A percentile compares a stretch with the other conserved stretches of the same genome.
Conservation (phyloP, 2,888 invertebrate genomes). For the Polylopha cassiicola region DNA sequence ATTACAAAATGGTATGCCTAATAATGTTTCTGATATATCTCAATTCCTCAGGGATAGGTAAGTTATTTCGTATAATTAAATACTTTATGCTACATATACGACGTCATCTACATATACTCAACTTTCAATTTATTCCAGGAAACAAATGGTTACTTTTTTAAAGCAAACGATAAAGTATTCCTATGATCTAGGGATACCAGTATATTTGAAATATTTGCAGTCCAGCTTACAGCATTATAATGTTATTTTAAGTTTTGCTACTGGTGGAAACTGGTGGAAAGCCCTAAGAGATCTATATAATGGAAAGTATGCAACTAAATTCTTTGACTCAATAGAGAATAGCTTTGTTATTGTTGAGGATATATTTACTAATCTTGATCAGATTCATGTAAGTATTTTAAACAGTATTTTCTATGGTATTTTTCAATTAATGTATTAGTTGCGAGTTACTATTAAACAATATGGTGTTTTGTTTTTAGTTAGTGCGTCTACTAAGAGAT, state of each 20-base stretch:
- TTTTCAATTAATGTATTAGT: not conserved
- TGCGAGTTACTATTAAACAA: not conserved
- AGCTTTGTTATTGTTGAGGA: constrained; percentile 56
- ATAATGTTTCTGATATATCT: constrained; percentile 38
- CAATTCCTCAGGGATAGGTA: constrained; percentile 51
- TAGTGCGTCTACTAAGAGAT: constrained; percentile 63
- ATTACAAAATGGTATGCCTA: constrained; percentile 30
- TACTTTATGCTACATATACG: not conserved
- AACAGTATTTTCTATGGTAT: too few species aligned
- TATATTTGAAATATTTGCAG: constrained; percentile 62
- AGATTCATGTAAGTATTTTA: constrained; percentile 59
- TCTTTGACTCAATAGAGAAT: constrained; percentile 52
- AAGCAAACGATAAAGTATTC: constrained; percentile 50
- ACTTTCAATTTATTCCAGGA: constrained; percentile 37
- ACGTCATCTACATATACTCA: not conserved
- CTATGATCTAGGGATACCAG: constrained; percentile 53
- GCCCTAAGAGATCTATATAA: constrained; percentile 45
- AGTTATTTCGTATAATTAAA: constrained; percentile 18
- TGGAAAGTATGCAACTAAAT: constrained; percentile 45
- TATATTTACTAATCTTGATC: constrained; percentile 56
- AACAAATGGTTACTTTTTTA: constrained; percentile 39
- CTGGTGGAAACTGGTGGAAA: constrained; percentile 64
- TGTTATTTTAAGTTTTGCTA: constrained; percentile 51
- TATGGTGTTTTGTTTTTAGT: constrained; percentile 33
- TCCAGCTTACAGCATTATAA: constrained; percentile 53